A percentile compares a stretch with the other conserved stretches of the same genome.
These are phyloP conservation scores for Drosophila testacea DNA, from an alignment of 2,888 invertebrate species.

Conservation along the genomic window DNA sequence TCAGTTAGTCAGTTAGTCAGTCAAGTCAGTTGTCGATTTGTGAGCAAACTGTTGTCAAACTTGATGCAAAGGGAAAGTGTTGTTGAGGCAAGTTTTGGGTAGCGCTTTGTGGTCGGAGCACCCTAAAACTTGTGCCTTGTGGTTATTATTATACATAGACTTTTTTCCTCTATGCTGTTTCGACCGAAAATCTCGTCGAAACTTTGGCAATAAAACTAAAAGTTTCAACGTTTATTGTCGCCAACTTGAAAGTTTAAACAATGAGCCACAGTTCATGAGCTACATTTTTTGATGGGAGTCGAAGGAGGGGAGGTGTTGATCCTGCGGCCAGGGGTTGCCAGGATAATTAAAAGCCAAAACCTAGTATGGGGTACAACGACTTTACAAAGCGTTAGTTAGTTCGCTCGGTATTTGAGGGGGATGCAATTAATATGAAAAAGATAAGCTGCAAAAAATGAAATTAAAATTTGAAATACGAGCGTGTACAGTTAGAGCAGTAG, in stretches of 20 bases:
- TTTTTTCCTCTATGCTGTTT: constrained; percentile 57
- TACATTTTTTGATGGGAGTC: constrained; percentile 53
- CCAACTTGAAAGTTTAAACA: constrained; percentile 79
- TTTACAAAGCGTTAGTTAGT: constrained; percentile 52
- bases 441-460: constrained; percentile 56
- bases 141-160: constrained; percentile 78
- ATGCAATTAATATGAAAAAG: constrained; percentile 60
- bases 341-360: constrained; percentile 70
- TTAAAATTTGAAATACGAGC: constrained; percentile 41
- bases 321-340: constrained; percentile 50
- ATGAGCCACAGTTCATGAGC: constrained; percentile 77
- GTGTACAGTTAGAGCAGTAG: constrained; percentile 19
- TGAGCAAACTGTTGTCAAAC: constrained; percentile 34
- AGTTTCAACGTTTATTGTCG: constrained; percentile 79
- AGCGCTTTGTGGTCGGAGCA: constrained; percentile 42
- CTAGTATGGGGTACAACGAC: constrained; percentile 50
- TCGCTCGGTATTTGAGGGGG: constrained; percentile 13
- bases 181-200: constrained; percentile 76
- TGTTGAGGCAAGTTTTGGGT: constrained; percentile 46
- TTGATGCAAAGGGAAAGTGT: constrained; percentile 62
- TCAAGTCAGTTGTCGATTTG: constrained; percentile 58
- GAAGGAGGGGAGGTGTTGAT: constrained; percentile 18
- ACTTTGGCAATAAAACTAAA: constrained; percentile 78
- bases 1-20: constrained; percentile 22
- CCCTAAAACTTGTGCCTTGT: constrained; percentile 64